These are phyloP conservation scores for Sebastiscus tertius DNA, from an alignment of 2,797 vertebrate species.

Conservation along the genomic window DNA sequence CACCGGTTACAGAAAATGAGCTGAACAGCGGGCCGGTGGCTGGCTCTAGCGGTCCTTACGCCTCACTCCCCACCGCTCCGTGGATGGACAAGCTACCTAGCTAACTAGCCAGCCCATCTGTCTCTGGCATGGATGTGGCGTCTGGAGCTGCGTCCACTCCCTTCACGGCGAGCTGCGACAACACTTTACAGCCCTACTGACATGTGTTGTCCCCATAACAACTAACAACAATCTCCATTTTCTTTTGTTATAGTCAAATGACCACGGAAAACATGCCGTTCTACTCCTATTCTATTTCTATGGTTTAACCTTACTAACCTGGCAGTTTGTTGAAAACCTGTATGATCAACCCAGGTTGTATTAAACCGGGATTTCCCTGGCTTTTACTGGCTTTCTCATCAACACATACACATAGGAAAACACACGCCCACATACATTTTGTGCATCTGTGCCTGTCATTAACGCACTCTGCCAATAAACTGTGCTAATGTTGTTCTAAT, in stretches of 20 bases:
- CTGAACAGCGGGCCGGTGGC: too few relatives aligned
- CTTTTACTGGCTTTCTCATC: background rate
- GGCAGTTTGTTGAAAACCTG: background rate
- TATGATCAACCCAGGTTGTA: background rate
- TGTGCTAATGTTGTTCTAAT: constrained; percentile 63
- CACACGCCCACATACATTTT: constrained; percentile 44
- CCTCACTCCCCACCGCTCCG: too few relatives aligned
- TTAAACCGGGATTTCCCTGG: background rate
- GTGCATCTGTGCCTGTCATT: constrained; percentile 62
- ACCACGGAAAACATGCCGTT: background rate
- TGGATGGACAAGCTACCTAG: background rate
- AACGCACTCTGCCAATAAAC: constrained; percentile 61
- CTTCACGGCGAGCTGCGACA: background rate
- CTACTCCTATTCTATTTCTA: too few relatives aligned
- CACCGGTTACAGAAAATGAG: too few relatives aligned
- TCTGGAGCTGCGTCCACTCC: background rate
- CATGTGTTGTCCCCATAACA: background rate
- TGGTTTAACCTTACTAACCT: background rate
- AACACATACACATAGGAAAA: constrained; percentile 29
- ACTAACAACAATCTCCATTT: background rate
- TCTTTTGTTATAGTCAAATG: background rate
- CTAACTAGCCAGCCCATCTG: background rate
- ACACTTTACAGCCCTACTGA: background rate
- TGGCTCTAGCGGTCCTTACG: too few relatives aligned
- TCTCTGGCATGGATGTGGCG: background rate